Evolutionary conservation across 2,888 invertebrate species (phyloP).

Genomic region (Chymomyza fuscimana): DNA sequence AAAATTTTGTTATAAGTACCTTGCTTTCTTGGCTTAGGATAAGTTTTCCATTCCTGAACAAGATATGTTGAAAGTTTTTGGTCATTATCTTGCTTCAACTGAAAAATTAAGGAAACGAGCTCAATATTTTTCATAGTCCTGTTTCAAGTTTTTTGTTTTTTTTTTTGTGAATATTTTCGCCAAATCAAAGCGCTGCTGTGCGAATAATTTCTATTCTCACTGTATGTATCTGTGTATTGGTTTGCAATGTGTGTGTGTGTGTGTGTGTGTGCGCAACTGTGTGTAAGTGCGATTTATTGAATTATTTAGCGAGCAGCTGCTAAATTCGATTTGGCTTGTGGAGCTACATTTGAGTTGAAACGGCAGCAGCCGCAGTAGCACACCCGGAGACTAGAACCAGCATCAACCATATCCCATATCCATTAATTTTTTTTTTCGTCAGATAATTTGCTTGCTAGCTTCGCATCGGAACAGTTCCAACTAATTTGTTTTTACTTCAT

Average conservation of each 20-base stretch:
- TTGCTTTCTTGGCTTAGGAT: too few relatives aligned
- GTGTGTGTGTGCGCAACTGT: constrained; percentile 16
- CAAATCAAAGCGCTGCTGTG: not conserved
- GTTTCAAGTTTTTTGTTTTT: too few relatives aligned
- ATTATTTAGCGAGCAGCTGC: constrained; percentile 71
- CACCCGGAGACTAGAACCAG: not conserved
- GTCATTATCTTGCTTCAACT: too few relatives aligned
- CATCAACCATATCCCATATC: not conserved
- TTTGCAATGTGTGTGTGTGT: not conserved
- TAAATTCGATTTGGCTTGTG: constrained; percentile 66
- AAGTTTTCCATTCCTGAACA: too few relatives aligned
- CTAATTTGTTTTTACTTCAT: constrained; percentile 64
- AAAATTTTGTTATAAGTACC: too few relatives aligned
- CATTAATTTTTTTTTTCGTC: constrained; percentile 1
- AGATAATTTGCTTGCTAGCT: constrained; percentile 1
- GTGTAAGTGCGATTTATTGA: constrained; percentile 66
- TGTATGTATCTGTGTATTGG: constrained; percentile 12
- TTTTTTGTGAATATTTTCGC: too few relatives aligned
- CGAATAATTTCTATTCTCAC: not conserved
- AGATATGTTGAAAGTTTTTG: too few relatives aligned
- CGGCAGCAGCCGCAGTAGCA: not conserved
- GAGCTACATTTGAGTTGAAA: not conserved
- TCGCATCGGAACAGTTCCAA: constrained; percentile 33
- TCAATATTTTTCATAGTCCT: too few relatives aligned
- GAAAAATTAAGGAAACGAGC: too few relatives aligned